Evolutionary conservation across 2,113 vertebrate genomes (phyloP).

Genomic region (Dermatemys mawii): DNA sequence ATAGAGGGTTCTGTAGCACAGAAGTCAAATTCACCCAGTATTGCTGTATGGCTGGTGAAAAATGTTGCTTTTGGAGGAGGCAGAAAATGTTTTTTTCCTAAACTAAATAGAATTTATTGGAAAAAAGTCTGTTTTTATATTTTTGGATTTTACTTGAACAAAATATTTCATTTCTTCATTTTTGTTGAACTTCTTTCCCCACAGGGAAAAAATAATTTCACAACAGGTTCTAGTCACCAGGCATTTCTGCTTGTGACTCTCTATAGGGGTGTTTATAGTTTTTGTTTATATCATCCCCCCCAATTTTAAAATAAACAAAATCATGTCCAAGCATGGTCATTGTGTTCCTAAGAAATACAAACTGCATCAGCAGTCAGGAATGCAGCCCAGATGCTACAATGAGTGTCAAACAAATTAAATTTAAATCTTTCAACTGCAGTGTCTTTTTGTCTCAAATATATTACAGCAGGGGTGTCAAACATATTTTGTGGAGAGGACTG

Average conservation of each 20-base stretch:
- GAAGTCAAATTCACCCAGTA: background rate
- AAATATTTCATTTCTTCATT: background rate
- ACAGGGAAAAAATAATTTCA: background rate
- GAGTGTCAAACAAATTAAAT: slow-evolving; percentile 11
- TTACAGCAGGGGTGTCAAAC: slow-evolving; percentile 52
- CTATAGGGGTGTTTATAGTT: background rate
- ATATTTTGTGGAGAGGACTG: slow-evolving; percentile 21
- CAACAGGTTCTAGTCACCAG: background rate
- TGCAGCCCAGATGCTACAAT: slow-evolving; percentile 34
- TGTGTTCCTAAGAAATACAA: background rate
- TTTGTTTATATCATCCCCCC: background rate
- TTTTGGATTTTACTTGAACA: background rate
- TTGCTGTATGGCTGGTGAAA: background rate
- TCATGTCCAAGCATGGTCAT: background rate
- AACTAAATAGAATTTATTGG: background rate
- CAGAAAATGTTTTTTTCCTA: background rate
- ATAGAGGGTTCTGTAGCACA: background rate
- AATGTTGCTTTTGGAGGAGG: background rate
- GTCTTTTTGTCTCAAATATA: slow-evolving; percentile 35
- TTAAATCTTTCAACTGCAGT: background rate
- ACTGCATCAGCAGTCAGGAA: slow-evolving; percentile 27
- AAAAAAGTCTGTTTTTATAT: background rate
- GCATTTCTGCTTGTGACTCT: background rate
- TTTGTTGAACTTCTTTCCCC: fast-evolving
- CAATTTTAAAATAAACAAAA: background rate